Conservation (phyloP, 2,888 invertebrate genomes). For the Auanema sp. region DNA sequence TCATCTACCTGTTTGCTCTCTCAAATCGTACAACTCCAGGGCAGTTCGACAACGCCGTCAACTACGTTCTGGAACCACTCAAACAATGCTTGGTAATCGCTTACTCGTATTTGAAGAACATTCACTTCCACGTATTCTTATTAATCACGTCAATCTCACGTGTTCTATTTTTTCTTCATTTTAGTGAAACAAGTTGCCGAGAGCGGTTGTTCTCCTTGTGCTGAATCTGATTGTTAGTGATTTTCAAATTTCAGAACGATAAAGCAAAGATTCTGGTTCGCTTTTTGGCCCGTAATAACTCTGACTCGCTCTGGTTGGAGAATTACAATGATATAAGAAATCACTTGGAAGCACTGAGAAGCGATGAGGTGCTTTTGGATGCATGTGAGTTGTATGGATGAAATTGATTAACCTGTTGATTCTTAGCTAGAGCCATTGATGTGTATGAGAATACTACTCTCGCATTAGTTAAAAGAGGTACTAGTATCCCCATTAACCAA, state of each 20-base stretch:
- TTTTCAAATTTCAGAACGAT: slow-evolving; percentile 10
- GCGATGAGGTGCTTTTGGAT: slow-evolving; percentile 34
- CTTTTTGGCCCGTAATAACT: slow-evolving; percentile 36
- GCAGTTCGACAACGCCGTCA: slow-evolving; percentile 34
- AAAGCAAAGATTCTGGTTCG: slow-evolving; percentile 26
- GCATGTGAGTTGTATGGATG: slow-evolving; percentile 20
- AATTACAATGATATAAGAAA: slow-evolving; percentile 27
- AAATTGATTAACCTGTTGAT: not conserved
- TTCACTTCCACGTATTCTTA: too few species aligned
- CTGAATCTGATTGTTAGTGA: too few species aligned
- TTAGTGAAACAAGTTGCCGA: too few species aligned
- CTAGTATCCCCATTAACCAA: slow-evolving; percentile 8
- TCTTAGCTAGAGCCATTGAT: slow-evolving; percentile 11
- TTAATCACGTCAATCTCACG: too few species aligned
- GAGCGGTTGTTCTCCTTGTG: too few species aligned
- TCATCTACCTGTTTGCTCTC: slow-evolving; percentile 45
- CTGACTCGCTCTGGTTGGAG: slow-evolving; percentile 37
- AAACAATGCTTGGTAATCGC: slow-evolving; percentile 33
- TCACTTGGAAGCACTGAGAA: slow-evolving; percentile 28
- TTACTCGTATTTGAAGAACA: too few species aligned
- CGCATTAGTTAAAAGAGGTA: slow-evolving; percentile 25
- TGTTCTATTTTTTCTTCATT: too few species aligned
- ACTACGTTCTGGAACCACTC: slow-evolving; percentile 38
- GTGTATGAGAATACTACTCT: slow-evolving; percentile 25
- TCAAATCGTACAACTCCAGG: slow-evolving; percentile 34